These are phyloP conservation scores for Idaea biselata DNA, from an alignment of 2,888 invertebrate species.

Conservation along the genomic window DNA sequence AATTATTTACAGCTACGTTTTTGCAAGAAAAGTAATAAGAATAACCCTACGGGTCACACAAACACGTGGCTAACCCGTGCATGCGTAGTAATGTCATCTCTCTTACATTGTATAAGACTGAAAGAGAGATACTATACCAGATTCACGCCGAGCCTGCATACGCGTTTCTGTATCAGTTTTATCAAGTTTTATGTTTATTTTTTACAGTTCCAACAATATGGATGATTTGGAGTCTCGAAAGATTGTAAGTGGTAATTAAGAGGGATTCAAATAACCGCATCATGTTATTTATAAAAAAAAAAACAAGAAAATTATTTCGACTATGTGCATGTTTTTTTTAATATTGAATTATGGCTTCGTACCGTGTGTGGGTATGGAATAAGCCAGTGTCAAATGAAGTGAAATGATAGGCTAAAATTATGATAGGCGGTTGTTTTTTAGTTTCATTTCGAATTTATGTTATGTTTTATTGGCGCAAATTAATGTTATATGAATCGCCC, in stretches of 20 bases:
- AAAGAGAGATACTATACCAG: not conserved
- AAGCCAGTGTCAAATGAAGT: not conserved
- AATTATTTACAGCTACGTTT: too few species aligned
- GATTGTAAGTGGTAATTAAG: constrained; percentile 75
- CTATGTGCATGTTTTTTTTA: not conserved
- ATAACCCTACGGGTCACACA: too few species aligned
- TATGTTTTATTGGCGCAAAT: not conserved
- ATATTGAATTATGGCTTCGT: not conserved
- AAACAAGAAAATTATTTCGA: not conserved
- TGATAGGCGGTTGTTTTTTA: not conserved
- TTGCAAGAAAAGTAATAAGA: too few species aligned
- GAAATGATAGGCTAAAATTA: not conserved
- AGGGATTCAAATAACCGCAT: not conserved
- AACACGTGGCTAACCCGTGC: not conserved
- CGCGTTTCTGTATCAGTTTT: not conserved
- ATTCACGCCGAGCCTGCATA: not conserved
- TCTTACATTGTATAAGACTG: not conserved
- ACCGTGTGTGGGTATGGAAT: not conserved
- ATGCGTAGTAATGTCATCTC: not conserved
- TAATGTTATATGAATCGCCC: not conserved
- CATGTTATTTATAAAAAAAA: not conserved
- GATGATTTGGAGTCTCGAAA: constrained; percentile 76
- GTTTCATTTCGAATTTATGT: not conserved
- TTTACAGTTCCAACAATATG: constrained; percentile 70
- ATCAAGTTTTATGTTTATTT: constrained; percentile 5